Evolutionary conservation across 2,888 invertebrate species (phyloP).

Genomic region (Pseudoips prasinana): DNA sequence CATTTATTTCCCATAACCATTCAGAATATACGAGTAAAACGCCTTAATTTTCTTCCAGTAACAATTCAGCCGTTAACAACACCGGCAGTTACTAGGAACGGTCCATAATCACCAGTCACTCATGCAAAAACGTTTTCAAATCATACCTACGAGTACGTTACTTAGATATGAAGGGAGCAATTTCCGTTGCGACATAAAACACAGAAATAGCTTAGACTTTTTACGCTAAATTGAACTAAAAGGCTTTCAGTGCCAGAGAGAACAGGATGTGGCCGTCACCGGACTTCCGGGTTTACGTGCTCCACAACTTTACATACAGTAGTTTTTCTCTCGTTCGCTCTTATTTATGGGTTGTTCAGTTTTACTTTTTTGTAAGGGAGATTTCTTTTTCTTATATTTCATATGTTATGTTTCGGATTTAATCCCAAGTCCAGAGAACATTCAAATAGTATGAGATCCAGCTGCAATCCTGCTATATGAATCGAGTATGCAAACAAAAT

Average conservation of each 20-base stretch:
- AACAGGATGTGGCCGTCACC: constrained; percentile 64
- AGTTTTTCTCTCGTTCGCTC: constrained; percentile 47
- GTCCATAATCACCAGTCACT: constrained; percentile 20
- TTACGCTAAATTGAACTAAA: constrained; percentile 77
- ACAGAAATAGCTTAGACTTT: constrained; percentile 57
- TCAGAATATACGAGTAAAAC: no score
- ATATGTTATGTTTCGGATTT: no score
- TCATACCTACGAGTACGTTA: constrained; percentile 17
- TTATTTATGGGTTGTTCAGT: constrained; percentile 41
- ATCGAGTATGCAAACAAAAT: no score
- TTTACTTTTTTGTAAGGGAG: no score
- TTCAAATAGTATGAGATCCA: no score
- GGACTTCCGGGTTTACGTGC: constrained; percentile 62
- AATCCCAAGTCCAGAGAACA: no score
- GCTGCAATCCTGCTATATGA: no score
- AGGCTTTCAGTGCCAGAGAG: constrained; percentile 69
- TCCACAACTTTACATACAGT: constrained; percentile 54
- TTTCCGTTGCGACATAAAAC: constrained; percentile 61
- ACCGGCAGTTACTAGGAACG: constrained; percentile 3
- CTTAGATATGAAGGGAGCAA: constrained; percentile 44
- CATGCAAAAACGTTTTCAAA: constrained; percentile 30
- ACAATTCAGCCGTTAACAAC: no score
- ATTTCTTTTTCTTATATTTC: no score
- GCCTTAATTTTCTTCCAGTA: no score
- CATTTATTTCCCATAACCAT: no score